Evolutionary conservation across 2,888 invertebrate species (phyloP), one percentile per base, ranked within the genome.

Genomic region (Lamellibrachia columna): DNA sequence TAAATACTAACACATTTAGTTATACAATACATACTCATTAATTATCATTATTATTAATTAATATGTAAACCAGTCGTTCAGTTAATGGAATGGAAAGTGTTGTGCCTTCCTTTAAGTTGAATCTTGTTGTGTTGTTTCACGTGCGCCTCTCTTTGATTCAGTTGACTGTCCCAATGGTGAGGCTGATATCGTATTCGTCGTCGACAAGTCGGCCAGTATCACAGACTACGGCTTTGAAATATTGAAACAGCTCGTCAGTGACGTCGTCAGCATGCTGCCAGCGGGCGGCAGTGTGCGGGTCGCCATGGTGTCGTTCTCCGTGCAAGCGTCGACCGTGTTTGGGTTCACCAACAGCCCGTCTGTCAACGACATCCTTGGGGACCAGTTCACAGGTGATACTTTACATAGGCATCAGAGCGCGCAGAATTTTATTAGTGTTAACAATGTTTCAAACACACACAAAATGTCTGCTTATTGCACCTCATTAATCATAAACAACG

Each of bases 231-330:
- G 75, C n/a, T 75, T 75, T n/a, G 75, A 75, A n/a, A 75, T 75
- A 15, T 75, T 22, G 22, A 75, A 75, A 22, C 75, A 75, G 75
- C 75, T 75, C 75, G 22, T 75, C 75, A 75, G 75, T 75, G 75
- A 75, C 22, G 75, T 75, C 4, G 75, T 75, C 75, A 75, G 75
- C 75, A 75, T 75, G 75, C 75, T 75, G 75, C 75, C 75, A 75
- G 6, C 22, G 75, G 75, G 75, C 75, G 22, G 75, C 75, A 75
- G 75, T 75, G 75, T 75, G 75, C 75, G 75, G 75, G 75, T 22
- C 75, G 22, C 75, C 75, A 75, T 75, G 75, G 75, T 75, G 75
- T 75, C 75, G 75, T 75, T 75, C 75, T 75, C 75, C 75, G 22
- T 3, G 4, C 4, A 75, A n/a, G 75, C 75, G 75, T 75, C 75